Base-by-base conservation (phyloP, 2,113 vertebrate species). In the Protobothrops mucrosquamatus region DNA sequence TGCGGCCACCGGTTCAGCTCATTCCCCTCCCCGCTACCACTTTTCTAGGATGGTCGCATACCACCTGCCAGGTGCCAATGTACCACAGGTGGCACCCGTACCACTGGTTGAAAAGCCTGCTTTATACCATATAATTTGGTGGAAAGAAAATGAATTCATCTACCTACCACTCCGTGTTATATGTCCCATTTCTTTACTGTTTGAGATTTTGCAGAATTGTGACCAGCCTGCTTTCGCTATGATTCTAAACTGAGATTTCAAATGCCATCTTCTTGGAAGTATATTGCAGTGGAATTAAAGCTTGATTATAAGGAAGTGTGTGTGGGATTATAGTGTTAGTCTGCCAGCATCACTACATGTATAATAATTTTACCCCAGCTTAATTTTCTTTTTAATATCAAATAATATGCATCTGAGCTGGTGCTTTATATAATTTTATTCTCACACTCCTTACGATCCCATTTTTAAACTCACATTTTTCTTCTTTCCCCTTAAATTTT, bases 401-500 rank as follows among this genome's bases (percentile, higher is more conserved):
- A 86, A 88, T 26, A 91, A 86, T 93, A 20, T 11, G 3, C 0
- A 90, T 95, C 89, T 39, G 22, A 48, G 43, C 57, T 14, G 8
- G 86, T 92, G 61, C 11, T 8, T 94, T 59, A 64, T 22, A 20
- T 92, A 1, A 85, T 92, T 91, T 92, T 74, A 57, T 87, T 94
- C 0, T 94, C 4, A 48, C 55, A 46, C 1, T 89, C 39, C 81
- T 74, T 23, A 69, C 93, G 89, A 11, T 2, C 3, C 46, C 87
- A 90, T 54, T 52, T 81, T 52, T 56, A 57, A 88, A 89, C 86
- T 91, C 23, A 64, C 89, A 55, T 94, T 91, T 74, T 91, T 59
- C 93, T 88, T 87, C 29, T 91, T 94, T 93, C 9, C 51, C 93
- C 39, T 95, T 94, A 91, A 48, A 81, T 95, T 93, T 95, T 93